Base-by-base conservation (phyloP, 1,140 invertebrate species). In the Saccostrea glomerata region DNA sequence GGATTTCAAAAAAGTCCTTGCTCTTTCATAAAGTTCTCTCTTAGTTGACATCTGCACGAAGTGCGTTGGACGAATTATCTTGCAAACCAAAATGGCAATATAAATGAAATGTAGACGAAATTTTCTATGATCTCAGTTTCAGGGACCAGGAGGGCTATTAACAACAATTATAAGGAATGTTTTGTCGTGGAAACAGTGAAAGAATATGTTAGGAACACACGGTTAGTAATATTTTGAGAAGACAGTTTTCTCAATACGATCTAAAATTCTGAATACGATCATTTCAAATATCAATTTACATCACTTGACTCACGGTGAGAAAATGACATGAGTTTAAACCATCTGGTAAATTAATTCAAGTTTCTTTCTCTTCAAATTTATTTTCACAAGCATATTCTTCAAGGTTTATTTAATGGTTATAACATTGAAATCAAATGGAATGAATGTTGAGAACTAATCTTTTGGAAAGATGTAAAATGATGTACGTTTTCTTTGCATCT, bases 381-480 rank as follows among this genome's bases (percentile, higher is more conserved):
- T 77, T 77, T 77, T 77, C 70, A 77, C 70, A 77, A 77, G 70
- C 23, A 77, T 77, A 77, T 77, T 77, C 25, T 77, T 77, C 25
- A 77, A 77, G 70, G 70, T 25, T 77, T 77, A 77, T 77, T 77
- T 30, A 77, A 77, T 77, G 70, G 70, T 77, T 77, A 77, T 77
- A 77, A 77, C 25, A 30, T 77, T 77, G 70, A 77, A 77, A 30
- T 77, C 70, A 77, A 30, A 25, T 77, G 70, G 70, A 77, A 77
- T 77, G 23, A 36, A 77, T 77, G 70, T 77, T 77, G 30, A 77
- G 25, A 77, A 77, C 70, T 77, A 77, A 77, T 77, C 70, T 25
- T 30, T 77, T 77, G 70, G 25, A 77, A 77, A 73, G 23, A 36
- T n/a, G 70, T 23, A 73, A 25, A 73, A 77, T 77, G 25, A 77